Base-by-base conservation (phyloP, 1,140 invertebrate species). In the Linepithema humile region DNA sequence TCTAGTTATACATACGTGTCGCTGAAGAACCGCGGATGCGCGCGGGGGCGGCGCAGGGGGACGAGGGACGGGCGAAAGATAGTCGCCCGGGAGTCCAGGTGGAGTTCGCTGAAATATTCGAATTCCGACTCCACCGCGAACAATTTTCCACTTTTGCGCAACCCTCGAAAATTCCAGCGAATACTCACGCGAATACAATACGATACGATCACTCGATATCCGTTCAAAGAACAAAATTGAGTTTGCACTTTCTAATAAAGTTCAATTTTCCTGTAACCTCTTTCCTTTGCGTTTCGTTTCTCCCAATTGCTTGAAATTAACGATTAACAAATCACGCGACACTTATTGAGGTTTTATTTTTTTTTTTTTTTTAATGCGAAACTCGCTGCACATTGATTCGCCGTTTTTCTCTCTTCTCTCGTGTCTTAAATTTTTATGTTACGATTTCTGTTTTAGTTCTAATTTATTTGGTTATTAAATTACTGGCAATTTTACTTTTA, bases 1-100 rank as follows among this genome's bases (percentile, higher is more conserved):
- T 90, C 87, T 77, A 85, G 85, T 88, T 88, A 86, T 84, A 88
- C 88, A 84, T 88, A 86, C 84, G 73, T 82, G 72, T 83, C 67
- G 67, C 43, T 20, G 84, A 82, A 85, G 85, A 82, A 72, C 26
- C 40, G 50, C 15, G 74, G 75, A 32, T 35, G 9, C 35, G 35
- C 35, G 32, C n/a, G n/a, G n/a, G n/a, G n/a, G n/a, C n/a, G 32
- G 17, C 17, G 60, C 15, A 35, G n/a, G 17, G 60, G 53, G 53
- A 20, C 20, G 20, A 20, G 23, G 29, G 65, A 50, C 10, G 23
- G 57, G 35, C 15, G 80, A 83, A 75, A 82, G 55, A 60, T 48
- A 60, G 73, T 60, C 85, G 69, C 70, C 48, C 67, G 85, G 85
- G 85, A 87, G 75, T 38, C 77, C 45, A 75, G 55, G 50, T 64